Conservation (phyloP, 2,888 invertebrate genomes). For the Morpho helenor region DNA sequence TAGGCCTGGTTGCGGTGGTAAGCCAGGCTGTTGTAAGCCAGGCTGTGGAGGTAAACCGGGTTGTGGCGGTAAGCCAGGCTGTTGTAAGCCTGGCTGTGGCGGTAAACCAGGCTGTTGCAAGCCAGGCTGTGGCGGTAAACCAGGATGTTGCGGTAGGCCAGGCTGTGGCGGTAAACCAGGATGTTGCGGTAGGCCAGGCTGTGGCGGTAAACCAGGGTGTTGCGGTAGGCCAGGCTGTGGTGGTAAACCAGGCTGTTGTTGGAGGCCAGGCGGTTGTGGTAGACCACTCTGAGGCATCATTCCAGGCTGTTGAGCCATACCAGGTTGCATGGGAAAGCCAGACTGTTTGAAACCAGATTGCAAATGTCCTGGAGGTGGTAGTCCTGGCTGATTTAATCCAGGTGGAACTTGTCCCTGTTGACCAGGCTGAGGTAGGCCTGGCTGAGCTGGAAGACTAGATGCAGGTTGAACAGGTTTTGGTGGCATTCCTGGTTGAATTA, state of each 20-base stretch:
- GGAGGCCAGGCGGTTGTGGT: conserved; percentile 30
- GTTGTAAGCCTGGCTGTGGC: conserved; percentile 38
- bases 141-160: conserved; percentile 36
- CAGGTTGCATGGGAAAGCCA: conserved; percentile 30
- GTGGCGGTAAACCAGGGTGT: conserved; percentile 34
- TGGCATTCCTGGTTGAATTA: conserved; percentile 23
- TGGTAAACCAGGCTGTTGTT: conserved; percentile 30
- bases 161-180: conserved; percentile 43
- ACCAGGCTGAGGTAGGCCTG: conserved; percentile 41
- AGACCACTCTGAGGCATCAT: conserved; percentile 39
- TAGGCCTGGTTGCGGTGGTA: conserved; percentile 34
- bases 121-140: conserved; percentile 34
- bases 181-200: conserved; percentile 29
- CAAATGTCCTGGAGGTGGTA: conserved; percentile 32
- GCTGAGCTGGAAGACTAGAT: conserved; percentile 20
- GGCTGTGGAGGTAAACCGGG: conserved; percentile 31
- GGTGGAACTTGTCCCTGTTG: conserved; percentile 31
- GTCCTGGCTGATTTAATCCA: conserved; percentile 22
- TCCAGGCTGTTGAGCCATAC: conserved; percentile 27
- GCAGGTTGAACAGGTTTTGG: conserved; percentile 19
- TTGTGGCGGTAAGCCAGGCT: conserved; percentile 38
- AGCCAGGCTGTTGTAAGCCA: conserved; percentile 38
- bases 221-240: no score
- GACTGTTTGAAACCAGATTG: conserved; percentile 24
- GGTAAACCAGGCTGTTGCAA: conserved; percentile 28